These are phyloP conservation scores for Lasioglossum lativentre DNA, from an alignment of 2,888 invertebrate species.

Conservation along the genomic window DNA sequence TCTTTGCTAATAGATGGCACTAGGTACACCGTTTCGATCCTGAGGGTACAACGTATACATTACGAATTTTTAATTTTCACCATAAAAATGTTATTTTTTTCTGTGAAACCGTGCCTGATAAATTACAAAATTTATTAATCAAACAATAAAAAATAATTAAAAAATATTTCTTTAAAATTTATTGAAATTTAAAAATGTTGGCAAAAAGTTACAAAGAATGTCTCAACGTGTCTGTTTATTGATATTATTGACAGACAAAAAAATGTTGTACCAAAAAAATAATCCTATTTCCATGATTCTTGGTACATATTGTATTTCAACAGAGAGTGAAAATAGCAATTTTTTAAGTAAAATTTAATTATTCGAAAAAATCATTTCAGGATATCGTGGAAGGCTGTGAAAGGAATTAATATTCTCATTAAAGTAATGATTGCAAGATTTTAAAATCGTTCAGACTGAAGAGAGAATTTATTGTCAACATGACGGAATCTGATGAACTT, in stretches of 20 bases:
- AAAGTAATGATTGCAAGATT: slow-evolving; percentile 17
- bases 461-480: slow-evolving; percentile 28
- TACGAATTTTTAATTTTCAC: not conserved
- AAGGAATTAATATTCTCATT: slow-evolving; percentile 34
- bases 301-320: not conserved
- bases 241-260: too few species aligned
- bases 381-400: not conserved
- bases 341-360: too few species aligned
- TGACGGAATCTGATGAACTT: slow-evolving; percentile 18
- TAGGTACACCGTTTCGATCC: slow-evolving; percentile 12
- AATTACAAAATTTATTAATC: not conserved
- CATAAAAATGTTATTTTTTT: not conserved
- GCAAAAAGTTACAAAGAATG: not conserved
- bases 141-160: not conserved
- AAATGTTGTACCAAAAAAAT: too few species aligned
- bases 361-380: not conserved
- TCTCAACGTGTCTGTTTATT: too few species aligned
- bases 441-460: slow-evolving; percentile 20
- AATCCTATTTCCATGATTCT: not conserved
- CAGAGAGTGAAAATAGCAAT: not conserved
- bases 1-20: slow-evolving; percentile 35
- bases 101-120: not conserved
- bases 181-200: not conserved
- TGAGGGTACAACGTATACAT: not conserved
- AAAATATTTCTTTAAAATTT: not conserved